Percentiles rank a stretch among this genome's conserved stretches.
Conservation (phyloP, 2,797 vertebrate genomes). For the Mormyrops boulengeri region DNA sequence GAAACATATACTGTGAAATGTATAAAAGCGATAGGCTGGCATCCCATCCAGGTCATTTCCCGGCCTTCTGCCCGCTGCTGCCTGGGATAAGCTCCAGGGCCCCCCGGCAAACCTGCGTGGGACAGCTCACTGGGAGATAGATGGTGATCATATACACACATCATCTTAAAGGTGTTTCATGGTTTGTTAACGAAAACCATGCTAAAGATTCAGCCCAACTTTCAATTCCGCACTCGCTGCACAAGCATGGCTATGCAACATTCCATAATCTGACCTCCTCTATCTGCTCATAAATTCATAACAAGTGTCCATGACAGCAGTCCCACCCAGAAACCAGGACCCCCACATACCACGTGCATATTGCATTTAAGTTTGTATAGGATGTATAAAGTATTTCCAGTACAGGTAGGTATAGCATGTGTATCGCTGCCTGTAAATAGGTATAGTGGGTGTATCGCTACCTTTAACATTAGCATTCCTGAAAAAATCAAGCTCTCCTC, state of each 20-base stretch:
- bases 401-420: background rate
- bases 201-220: background rate
- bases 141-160: background rate
- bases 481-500: no score
- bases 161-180: background rate
- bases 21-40: background rate
- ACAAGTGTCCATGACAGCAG: background rate
- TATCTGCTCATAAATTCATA: background rate
- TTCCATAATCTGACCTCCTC: background rate
- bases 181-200: background rate
- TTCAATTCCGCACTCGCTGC: background rate
- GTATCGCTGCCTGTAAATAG: background rate
- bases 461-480: no score
- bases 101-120: background rate
- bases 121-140: background rate
- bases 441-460: no score
- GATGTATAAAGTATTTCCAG: background rate
- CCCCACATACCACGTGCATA: background rate
- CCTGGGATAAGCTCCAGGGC: background rate
- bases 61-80: background rate
- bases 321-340: background rate
- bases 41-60: background rate
- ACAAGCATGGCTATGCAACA: background rate
- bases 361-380: background rate
- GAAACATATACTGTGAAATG: background rate